Conservation (phyloP, 2,797 vertebrate species). For the Brotula barbata region DNA sequence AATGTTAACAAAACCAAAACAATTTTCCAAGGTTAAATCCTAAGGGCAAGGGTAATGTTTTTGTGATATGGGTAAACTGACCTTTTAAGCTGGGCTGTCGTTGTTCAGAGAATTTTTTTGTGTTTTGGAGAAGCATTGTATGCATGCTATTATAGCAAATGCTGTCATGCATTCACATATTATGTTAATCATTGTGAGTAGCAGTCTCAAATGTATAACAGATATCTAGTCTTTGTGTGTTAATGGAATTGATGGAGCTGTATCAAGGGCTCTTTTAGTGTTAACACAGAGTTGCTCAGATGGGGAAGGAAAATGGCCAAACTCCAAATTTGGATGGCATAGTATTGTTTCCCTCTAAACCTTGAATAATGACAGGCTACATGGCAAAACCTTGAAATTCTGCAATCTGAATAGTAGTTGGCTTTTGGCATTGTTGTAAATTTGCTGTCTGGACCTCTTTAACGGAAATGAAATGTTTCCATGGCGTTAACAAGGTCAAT, state of each 20-base stretch:
- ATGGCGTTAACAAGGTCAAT: constrained; percentile 38
- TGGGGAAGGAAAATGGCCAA: constrained; percentile 5
- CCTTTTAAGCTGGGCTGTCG: no score
- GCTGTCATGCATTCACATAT: background rate
- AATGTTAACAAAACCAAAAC: no score
- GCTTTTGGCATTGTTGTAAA: background rate
- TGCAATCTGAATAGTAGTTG: constrained; percentile 15
- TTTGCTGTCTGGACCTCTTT: constrained; percentile 4
- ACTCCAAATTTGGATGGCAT: background rate
- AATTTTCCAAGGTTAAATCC: no score
- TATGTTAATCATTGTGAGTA: constrained; percentile 1
- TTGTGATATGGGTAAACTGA: no score
- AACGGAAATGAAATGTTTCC: constrained; percentile 48
- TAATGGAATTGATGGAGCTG: constrained; percentile 54
- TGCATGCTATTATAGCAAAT: background rate
- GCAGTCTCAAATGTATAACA: background rate
- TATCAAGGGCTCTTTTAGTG: constrained; percentile 37
- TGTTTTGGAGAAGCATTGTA: background rate
- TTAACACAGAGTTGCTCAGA: constrained; percentile 1
- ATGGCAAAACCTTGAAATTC: constrained; percentile 7
- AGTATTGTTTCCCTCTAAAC: constrained; percentile 8
- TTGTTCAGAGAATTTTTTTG: background rate
- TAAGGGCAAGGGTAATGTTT: no score
- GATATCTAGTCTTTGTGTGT: constrained; percentile 21
- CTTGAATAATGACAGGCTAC: constrained; percentile 19